phyloP scores from a whole-genome alignment of 2,113 vertebrate species.

The Sapayoa aenigma region DNA sequence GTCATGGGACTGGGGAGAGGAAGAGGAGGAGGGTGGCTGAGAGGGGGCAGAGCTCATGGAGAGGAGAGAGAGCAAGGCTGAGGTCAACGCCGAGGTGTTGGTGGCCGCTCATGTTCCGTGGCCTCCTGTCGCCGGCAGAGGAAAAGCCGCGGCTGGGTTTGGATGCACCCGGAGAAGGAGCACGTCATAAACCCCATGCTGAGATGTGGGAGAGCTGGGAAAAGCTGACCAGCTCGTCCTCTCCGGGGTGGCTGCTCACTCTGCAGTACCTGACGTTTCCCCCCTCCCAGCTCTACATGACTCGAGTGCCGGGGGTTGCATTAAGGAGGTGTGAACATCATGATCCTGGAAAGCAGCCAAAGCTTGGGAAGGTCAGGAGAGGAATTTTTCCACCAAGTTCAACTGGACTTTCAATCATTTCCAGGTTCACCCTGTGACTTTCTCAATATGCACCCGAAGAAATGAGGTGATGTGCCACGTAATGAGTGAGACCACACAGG shows the following conservation, averaged over 20 bases:
- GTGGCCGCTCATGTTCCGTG: neutral
- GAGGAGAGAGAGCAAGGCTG: neutral
- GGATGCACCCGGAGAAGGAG: neutral
- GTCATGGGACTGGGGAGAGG: neutral
- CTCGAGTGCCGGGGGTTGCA: conserved; percentile 29
- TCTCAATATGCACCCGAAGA: neutral
- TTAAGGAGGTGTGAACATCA: conserved; percentile 61
- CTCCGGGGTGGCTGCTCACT: neutral
- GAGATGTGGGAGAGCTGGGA: neutral
- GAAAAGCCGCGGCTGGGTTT: accelerated
- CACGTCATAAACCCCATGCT: neutral
- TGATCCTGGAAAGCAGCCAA: conserved; percentile 48
- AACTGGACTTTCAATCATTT: conserved; percentile 41
- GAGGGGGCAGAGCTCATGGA: neutral
- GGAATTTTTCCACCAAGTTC: conserved; percentile 31
- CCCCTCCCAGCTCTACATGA: neutral
- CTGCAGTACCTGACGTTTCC: conserved; percentile 41
- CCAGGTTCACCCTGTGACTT: neutral
- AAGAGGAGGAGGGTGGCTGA: neutral
- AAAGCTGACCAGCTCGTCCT: neutral
- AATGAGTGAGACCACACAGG: neutral
- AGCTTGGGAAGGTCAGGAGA: conserved; percentile 27
- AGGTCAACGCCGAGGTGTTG: neutral
- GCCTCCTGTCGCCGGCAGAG: accelerated
- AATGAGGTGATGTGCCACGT: neutral